These are phyloP conservation scores for Pelodytes ibericus DNA, from an alignment of 2,797 vertebrate species.

Conservation along the genomic window DNA sequence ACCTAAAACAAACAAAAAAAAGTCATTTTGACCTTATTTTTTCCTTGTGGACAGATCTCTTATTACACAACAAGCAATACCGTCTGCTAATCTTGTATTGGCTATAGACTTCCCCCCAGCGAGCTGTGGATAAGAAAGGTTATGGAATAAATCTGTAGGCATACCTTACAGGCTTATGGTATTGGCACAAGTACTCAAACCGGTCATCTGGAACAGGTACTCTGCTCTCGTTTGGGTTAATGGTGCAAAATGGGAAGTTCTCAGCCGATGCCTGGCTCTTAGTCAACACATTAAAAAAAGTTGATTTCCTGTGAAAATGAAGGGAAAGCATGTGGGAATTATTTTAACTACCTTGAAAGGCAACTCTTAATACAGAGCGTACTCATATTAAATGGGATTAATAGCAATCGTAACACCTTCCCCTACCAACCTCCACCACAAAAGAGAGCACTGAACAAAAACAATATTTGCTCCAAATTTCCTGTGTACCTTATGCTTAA, in stretches of 20 bases:
- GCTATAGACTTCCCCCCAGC: too few relatives aligned
- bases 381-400: slow-evolving; percentile 24
- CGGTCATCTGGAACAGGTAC: slow-evolving; percentile 92
- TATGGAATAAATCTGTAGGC: neutral
- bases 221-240: slow-evolving; percentile 95
- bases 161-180: slow-evolving; percentile 92
- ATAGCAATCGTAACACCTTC: slow-evolving; percentile 9
- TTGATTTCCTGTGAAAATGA: slow-evolving; percentile 87
- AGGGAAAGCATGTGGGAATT: slow-evolving; percentile 18
- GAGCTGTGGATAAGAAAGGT: too few relatives aligned
- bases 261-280: slow-evolving; percentile 91
- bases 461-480: neutral
- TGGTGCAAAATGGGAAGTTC: slow-evolving; percentile 96
- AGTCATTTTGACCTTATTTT: too few relatives aligned
- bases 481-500: neutral
- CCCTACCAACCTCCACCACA: too few relatives aligned
- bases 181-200: slow-evolving; percentile 91
- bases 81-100: too few relatives aligned
- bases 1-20: too few relatives aligned
- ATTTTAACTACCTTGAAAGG: slow-evolving; percentile 17
- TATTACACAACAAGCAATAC: too few relatives aligned
- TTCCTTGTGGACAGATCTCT: too few relatives aligned
- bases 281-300: slow-evolving; percentile 93
- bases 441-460: slow-evolving; percentile 1
- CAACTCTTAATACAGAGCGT: neutral